A percentile compares a stretch with the other conserved stretches of the same genome.
phyloP scores from a whole-genome alignment of 2,888 invertebrate genomes.

The Ophion ventricosus region DNA sequence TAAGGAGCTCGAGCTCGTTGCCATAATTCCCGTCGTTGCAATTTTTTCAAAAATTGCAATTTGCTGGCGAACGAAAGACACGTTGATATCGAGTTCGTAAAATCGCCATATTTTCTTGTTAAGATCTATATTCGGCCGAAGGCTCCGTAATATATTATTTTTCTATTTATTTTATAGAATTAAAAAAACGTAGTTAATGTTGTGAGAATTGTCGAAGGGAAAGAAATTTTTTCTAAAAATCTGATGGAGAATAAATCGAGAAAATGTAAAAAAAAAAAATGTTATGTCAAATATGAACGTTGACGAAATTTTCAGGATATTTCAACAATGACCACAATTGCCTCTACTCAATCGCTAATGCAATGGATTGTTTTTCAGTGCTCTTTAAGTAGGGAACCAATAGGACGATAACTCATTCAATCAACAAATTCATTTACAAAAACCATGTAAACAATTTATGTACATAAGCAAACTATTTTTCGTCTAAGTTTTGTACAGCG shows the following conservation, averaged over 20 bases:
- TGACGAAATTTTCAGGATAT: not conserved
- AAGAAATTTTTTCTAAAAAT: not conserved
- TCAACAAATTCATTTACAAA: slow-evolving; percentile 6
- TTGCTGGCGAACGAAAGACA: not conserved
- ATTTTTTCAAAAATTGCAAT: not conserved
- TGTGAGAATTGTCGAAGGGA: not conserved
- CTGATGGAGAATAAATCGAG: not conserved
- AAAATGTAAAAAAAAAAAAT: not conserved
- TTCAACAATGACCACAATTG: not conserved
- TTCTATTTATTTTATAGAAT: not conserved
- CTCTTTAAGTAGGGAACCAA: not conserved
- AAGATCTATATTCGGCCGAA: not conserved
- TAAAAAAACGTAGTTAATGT: not conserved
- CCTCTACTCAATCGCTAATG: not conserved
- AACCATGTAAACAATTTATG: slow-evolving; percentile 27
- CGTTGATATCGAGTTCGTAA: not conserved
- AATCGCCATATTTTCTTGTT: slow-evolving; percentile 13
- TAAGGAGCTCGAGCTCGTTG: slow-evolving; percentile 2
- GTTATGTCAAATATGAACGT: not conserved
- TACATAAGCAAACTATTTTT: slow-evolving; percentile 20
- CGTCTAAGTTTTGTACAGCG: slow-evolving; percentile 32
- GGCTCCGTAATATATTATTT: not conserved
- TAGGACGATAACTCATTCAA: not conserved
- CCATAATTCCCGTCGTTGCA: not conserved
- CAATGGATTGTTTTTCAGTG: not conserved